A percentile compares a stretch with the other conserved stretches of the same genome.
Evolutionary conservation across 2,888 invertebrate genomes (phyloP).

Genomic region (Zeuzera pyrina): DNA sequence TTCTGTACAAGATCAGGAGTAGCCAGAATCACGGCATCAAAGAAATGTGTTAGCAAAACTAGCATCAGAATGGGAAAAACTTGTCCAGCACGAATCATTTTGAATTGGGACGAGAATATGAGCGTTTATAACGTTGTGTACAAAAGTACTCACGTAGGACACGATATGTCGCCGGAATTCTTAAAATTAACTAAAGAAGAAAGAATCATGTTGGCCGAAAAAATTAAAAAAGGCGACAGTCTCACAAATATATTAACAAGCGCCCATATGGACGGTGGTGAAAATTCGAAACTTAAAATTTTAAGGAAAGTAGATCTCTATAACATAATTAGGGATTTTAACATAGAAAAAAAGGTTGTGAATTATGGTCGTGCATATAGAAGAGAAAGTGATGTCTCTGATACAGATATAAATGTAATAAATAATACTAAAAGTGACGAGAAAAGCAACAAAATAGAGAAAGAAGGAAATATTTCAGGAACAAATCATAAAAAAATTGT

Average conservation of each 20-base stretch:
- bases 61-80: slow-evolving; percentile 3
- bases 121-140: not conserved
- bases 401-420: no score
- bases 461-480: no score
- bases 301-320: slow-evolving; percentile 4
- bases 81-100: slow-evolving; percentile 5
- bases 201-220: not conserved
- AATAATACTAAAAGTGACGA: no score
- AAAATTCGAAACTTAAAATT: not conserved
- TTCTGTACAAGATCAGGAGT: slow-evolving; percentile 3
- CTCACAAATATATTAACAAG: not conserved
- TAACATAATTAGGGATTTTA: slow-evolving; percentile 8
- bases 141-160: slow-evolving; percentile 2
- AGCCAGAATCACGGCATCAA: not conserved
- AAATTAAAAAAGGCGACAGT: slow-evolving; percentile 1
- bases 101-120: not conserved
- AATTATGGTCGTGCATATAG: slow-evolving; percentile 3
- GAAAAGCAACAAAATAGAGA: no score
- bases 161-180: not conserved
- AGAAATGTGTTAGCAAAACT: not conserved
- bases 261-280: not conserved
- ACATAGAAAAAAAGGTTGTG: slow-evolving; percentile 6
- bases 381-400: no score
- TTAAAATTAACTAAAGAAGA: slow-evolving; percentile 2
- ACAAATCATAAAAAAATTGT: no score